phyloP scores from a whole-genome alignment of 2,797 vertebrate genomes.

The Pterois miles region DNA sequence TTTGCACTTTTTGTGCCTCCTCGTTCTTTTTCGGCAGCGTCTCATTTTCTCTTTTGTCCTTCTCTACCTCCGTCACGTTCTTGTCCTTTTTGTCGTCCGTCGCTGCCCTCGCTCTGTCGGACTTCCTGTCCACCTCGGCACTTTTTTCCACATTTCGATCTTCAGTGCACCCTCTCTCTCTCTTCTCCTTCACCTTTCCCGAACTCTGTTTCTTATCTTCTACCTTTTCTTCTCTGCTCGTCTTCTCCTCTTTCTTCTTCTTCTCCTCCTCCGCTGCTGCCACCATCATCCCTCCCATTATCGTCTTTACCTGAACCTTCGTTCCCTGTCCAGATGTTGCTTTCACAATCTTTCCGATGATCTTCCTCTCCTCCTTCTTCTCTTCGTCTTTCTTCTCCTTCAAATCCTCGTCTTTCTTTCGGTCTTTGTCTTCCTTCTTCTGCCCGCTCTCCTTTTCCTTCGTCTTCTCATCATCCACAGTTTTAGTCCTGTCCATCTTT shows the following conservation, averaged over 20 bases:
- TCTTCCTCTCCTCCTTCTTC: slow-evolving; percentile 57
- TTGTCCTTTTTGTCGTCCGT: slow-evolving; percentile 1
- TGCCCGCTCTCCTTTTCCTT: too few species aligned
- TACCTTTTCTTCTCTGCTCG: background rate
- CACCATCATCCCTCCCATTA: slow-evolving; percentile 40
- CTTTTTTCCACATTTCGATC: background rate
- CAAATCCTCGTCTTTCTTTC: too few species aligned
- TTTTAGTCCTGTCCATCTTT: too few species aligned
- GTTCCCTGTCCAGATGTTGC: slow-evolving; percentile 21
- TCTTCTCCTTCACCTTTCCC: background rate
- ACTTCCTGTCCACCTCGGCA: background rate
- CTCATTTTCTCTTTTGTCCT: background rate
- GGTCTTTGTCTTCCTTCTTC: too few species aligned
- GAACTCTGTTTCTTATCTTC: background rate
- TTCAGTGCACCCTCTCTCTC: background rate
- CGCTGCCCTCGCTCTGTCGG: background rate
- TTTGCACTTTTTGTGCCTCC: background rate
- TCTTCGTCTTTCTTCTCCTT: background rate
- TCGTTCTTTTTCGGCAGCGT: rapidly evolving
- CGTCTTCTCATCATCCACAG: too few species aligned
- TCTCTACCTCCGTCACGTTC: background rate
- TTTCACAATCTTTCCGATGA: slow-evolving; percentile 77
- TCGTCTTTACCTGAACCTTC: slow-evolving; percentile 67
- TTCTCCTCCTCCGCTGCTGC: background rate
- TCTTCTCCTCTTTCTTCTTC: slow-evolving; percentile 3